These are phyloP conservation scores for Platorchestia sp. DNA, from an alignment of 1,140 invertebrate species.

Conservation along the genomic window DNA sequence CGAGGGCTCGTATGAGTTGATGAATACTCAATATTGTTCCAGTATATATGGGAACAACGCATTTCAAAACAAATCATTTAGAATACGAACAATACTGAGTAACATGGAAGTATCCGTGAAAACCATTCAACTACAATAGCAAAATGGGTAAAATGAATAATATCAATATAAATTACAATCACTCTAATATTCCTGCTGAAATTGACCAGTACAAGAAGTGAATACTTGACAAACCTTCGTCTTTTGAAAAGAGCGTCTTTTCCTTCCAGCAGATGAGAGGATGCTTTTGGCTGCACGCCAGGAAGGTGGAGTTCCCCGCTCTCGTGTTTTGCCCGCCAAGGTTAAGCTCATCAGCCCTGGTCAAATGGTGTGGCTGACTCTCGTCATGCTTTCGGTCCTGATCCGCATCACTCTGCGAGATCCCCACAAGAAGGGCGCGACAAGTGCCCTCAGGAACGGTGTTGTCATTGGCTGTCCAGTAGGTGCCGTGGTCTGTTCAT, in stretches of 20 bases:
- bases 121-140: not conserved
- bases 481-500: not conserved
- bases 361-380: not conserved
- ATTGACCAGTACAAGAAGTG: not conserved
- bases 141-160: too few species aligned
- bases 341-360: not conserved
- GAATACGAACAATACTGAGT: not conserved
- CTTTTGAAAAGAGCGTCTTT: not conserved
- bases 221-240: not conserved
- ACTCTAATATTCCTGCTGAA: not conserved
- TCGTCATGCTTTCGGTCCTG: not conserved
- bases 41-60: not conserved
- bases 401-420: not conserved
- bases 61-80: not conserved
- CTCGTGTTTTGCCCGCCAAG: not conserved
- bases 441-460: not conserved
- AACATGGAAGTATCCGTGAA: not conserved
- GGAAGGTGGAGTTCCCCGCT: not conserved
- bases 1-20: not conserved
- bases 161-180: not conserved
- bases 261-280: not conserved
- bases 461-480: not conserved
- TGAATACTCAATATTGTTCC: not conserved
- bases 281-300: not conserved
- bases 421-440: not conserved